Evolutionary conservation across 1,140 invertebrate species (phyloP).

Genomic region (Aphelinus certus): DNA sequence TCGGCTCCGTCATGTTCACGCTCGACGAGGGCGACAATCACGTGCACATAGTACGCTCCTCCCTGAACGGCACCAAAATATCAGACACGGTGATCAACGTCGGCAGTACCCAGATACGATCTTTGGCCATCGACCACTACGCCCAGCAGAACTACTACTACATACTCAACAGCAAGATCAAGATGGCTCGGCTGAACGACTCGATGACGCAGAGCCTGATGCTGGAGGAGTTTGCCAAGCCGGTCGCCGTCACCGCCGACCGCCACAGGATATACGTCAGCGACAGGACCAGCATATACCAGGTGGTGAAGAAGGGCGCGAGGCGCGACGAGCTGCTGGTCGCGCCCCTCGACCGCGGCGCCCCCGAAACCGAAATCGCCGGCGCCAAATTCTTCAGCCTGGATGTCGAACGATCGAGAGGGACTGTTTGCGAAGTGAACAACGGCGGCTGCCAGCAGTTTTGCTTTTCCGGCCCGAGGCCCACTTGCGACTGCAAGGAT

Average conservation of each 20-base stretch:
- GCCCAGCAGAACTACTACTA: no score
- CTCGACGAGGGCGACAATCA: not conserved
- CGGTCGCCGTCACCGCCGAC: not conserved
- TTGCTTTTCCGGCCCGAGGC: not conserved
- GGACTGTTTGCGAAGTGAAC: not conserved
- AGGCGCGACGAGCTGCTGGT: no score
- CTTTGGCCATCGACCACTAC: not conserved
- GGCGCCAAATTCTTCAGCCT: not conserved
- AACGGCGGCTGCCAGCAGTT: conserved; percentile 2
- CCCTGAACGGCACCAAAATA: not conserved
- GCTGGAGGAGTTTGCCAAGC: not conserved
- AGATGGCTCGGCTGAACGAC: no score
- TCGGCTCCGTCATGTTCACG: not conserved
- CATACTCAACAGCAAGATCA: no score
- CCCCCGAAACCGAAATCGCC: no score
- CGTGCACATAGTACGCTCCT: not conserved
- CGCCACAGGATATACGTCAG: not conserved
- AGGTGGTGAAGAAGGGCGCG: no score
- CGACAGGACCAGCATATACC: not conserved
- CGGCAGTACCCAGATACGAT: not conserved
- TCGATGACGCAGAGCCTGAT: no score
- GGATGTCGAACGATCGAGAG: not conserved
- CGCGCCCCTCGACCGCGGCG: no score
- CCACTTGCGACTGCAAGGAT: not conserved
- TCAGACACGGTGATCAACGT: not conserved